Base-by-base conservation (phyloP, 1,140 invertebrate genomes). In the Rhagoletis zephyria region DNA sequence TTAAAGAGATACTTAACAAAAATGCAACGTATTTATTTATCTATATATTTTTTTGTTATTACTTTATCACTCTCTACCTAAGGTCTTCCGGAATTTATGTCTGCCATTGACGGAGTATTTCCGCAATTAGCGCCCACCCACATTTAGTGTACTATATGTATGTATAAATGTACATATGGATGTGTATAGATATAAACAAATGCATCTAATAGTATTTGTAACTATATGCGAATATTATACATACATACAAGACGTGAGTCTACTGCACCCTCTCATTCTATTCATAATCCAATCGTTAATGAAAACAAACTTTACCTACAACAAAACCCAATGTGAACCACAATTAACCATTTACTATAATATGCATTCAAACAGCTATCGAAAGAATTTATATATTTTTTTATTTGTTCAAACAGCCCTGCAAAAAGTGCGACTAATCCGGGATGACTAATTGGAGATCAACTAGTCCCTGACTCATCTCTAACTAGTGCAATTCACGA, bases 101-200 rank as follows among this genome's bases (percentile, higher is more conserved):
- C 4, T 42, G 67, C 12, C 67, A 74, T 74, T 74, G 67, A 74
- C 67, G 67, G 67, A 45, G 40, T 74, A 42, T 40, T 74, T 74
- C 67, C 67, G 67, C 67, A 74, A 74, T 74, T 74, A 74, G 42
- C 67, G 16, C 40, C 67, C 67, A 74, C 67, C 67, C 48, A 74
- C 67, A 70, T 9, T 14, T 70, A 42, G 10, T 30, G 51, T 56
- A 65, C 64, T 65, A 6, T 12, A 63, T n/a, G 16, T 16, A 14
- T 63, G 61, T 63, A 63, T 9, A n/a, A n/a, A n/a, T n/a, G n/a
- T 65, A 12, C 10, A 14, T 42, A 70, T 16, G 40, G 48, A 45
- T 16, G 12, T 74, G 45, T 74, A 3, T 10, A 56, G 51, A 5
- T 56, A 56, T 56, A 10, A 5, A 56, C 10, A 10, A 5, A 56